Base-by-base conservation (phyloP, 2,797 vertebrate species). In the Gobio occitaniae region DNA sequence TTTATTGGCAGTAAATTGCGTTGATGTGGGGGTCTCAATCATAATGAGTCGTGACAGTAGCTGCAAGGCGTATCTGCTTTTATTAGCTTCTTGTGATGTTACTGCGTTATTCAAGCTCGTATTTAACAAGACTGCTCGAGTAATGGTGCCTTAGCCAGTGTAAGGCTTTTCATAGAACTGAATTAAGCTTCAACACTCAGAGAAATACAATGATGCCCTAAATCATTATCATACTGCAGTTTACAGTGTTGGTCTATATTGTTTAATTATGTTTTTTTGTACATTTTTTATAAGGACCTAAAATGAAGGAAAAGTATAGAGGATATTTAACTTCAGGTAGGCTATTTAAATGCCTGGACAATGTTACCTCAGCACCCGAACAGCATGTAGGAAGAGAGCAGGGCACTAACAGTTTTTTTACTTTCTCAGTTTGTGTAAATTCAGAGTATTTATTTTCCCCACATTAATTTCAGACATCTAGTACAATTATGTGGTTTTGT, bases 1-100 rank as follows among this genome's bases (percentile, higher is more conserved):
- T 97, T 97, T 96, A 96, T 95, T 96, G 95, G 94, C 93, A 96
- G 94, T 96, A 97, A 97, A 97, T 96, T 96, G 95, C 95, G 94
- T 93, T 95, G 94, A 96, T 96, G 95, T 96, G 94, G 95, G 95
- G 93, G 94, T 94, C 95, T 95, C 95, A 96, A 44, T 25, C 10
- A 61, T 96, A 96, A 97, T 95, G 96, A 97, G 92, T 96, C 94
- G 94, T 95, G 95, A 96, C 95, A 96, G 94, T 93, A 91, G 95
- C 95, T 96, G 94, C 94, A 94, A 97, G 95, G 95, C 94, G 95
- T 96, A 96, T 97, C 97, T 95, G 84, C 69, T 80, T 81, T 76
- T 84, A 44, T 76, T 81, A 69, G 47, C 83, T 59, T 86, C 72
- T 84, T 86, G 69, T 50, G 54, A 66, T 79, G 56, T 52, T 69